Evolutionary conservation across 2,888 invertebrate genomes (phyloP), one percentile per base, ranked within the genome.

Genomic region (Tridacna crocea): DNA sequence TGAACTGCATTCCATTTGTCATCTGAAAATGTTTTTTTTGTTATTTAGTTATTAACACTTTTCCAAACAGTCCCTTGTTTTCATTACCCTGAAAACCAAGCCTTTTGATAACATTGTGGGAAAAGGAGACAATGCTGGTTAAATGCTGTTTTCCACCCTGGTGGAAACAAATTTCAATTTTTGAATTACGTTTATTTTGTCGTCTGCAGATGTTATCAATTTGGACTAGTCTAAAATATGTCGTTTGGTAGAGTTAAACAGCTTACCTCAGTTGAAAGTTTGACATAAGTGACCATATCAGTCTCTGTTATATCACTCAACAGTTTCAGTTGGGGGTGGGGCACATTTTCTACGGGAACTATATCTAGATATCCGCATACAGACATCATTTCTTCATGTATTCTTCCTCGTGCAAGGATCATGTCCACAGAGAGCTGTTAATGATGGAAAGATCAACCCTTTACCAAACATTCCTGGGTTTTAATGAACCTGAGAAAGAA

Each of bases 261-360:
- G 2, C 17, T 58, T 58, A 84, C 84, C 82, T 84, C 75, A 24
- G 84, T 77, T 66, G 77, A 80, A 6, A 84, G 79, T 13, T 75
- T 61, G 24, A 82, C 51, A 46, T 85, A 85, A n/a, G 80, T 83
- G 2, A 75, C 68, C 82, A 85, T 80, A 27, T 85, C 85, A 24
- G 48, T 51, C 47, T 82, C 68, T 66, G 78, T 48, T 0, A 80
- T 61, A n/a, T 82, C 80, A 70, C 78, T 74, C 11, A 85, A 63
- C 36, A 65, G 73, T 36, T 75, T 70, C 15, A 85, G 76, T 17
- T 74, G 78, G 70, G 65, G 72, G 61, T 85, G 82, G 3, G 82
- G 76, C n/a, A 85, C 74, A 3, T n/a, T 73, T 27, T 78, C 80
- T 47, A 85, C 73, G 70, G 73, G 51, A 60, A 83, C 66, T 46